Conservation (phyloP, 2,888 invertebrate genomes). For the Lordiphosa fenestrarum region DNA sequence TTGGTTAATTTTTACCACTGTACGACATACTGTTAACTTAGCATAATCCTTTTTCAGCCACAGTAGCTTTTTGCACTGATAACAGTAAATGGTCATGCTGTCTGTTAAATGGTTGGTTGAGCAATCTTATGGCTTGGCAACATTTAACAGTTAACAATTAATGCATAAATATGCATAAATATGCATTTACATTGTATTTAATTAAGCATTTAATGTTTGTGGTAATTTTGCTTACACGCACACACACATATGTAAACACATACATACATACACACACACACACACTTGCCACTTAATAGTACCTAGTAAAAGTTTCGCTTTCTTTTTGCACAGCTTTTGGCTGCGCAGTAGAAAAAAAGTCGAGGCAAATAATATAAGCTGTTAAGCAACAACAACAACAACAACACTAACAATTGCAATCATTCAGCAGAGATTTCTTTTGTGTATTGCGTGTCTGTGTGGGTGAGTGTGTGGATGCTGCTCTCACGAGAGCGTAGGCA, state of each 20-base stretch:
- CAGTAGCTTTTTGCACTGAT: too few relatives aligned
- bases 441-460: conserved; percentile 23
- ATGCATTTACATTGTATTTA: conserved; percentile 41
- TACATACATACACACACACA: conserved; percentile 5
- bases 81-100: too few relatives aligned
- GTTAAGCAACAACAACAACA: conserved; percentile 35
- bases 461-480: conserved; percentile 12
- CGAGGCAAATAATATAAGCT: conserved; percentile 36
- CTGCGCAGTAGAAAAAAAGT: conserved; percentile 66
- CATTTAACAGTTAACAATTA: conserved; percentile 32
- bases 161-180: conserved; percentile 49
- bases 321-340: conserved; percentile 74
- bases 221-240: not conserved
- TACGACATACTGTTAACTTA: too few relatives aligned
- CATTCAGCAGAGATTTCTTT: conserved; percentile 52
- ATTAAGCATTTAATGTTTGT: conserved; percentile 38
- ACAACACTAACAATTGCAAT: conserved; percentile 42
- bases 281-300: conserved; percentile 6
- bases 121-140: conserved; percentile 30
- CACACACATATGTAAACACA: conserved; percentile 8
- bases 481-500: conserved; percentile 19
- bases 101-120: too few relatives aligned
- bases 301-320: conserved; percentile 66
- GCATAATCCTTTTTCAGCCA: too few relatives aligned
- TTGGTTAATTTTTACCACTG: not conserved